Conservation (phyloP, 2,113 vertebrate species). For the Percina caprodes region DNA sequence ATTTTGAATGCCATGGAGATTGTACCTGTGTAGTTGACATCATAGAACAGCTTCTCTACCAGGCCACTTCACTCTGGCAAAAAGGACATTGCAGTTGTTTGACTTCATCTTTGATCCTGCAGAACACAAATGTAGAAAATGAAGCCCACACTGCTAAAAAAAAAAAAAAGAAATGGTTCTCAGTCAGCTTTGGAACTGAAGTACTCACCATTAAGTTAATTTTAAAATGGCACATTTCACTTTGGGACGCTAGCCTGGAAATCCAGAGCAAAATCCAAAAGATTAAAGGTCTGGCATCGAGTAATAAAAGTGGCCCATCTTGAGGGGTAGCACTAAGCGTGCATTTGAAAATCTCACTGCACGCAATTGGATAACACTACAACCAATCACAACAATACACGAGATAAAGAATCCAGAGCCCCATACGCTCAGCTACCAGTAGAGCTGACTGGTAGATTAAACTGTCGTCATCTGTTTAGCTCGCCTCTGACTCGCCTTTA, state of each 20-base stretch:
- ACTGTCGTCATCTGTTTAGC: no score
- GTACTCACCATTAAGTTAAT: not conserved
- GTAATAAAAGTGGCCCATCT: no score
- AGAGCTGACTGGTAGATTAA: no score
- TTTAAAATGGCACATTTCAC: conserved; percentile 18
- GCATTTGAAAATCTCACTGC: no score
- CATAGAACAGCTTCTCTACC: conserved; percentile 5
- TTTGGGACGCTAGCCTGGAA: not conserved
- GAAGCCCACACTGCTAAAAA: not conserved
- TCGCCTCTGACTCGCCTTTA: no score
- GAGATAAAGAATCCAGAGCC: no score
- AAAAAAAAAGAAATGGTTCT: not conserved
- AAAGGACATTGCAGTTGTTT: not conserved
- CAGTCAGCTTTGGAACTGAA: not conserved
- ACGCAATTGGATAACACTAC: no score
- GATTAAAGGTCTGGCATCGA: no score
- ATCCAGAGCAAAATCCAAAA: no score
- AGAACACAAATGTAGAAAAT: conserved; percentile 36
- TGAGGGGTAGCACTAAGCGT: no score
- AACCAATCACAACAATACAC: no score
- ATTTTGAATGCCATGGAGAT: not conserved
- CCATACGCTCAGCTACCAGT: no score
- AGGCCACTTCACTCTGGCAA: conserved; percentile 4
- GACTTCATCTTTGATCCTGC: conserved; percentile 38
- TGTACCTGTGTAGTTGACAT: conserved; percentile 41